Conservation (phyloP, 2,888 invertebrate genomes). For the Argyresthia goedartella region DNA sequence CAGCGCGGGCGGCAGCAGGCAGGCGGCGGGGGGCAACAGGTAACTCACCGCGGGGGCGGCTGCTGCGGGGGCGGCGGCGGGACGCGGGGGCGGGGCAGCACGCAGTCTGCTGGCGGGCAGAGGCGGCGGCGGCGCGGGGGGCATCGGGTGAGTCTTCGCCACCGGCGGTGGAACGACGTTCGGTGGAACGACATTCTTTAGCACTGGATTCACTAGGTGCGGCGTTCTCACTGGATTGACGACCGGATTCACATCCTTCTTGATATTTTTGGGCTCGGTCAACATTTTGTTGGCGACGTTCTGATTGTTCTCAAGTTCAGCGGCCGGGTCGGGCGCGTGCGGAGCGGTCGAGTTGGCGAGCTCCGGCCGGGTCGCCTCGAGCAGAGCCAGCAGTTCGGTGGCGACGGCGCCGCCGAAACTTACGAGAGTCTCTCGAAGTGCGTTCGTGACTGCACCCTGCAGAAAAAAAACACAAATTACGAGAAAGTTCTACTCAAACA, state of each 20-base stretch:
- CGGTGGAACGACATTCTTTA: too few relatives aligned
- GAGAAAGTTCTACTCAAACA: too few relatives aligned
- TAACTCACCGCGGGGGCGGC: slow-evolving; percentile 44
- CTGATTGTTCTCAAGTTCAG: slow-evolving; percentile 31
- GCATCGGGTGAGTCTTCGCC: slow-evolving; percentile 12
- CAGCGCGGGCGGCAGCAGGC: too few relatives aligned
- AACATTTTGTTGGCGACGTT: slow-evolving; percentile 25
- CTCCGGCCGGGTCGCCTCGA: slow-evolving; percentile 27
- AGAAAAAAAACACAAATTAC: slow-evolving; percentile 11
- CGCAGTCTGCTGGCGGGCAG: slow-evolving; percentile 9
- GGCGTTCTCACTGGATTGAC: slow-evolving; percentile 1
- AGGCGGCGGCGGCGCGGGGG: slow-evolving; percentile 14
- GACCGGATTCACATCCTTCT: background rate
- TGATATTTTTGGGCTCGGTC: slow-evolving; percentile 24
- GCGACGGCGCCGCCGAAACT: slow-evolving; percentile 57
- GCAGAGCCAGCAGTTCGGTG: slow-evolving; percentile 35
- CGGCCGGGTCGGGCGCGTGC: slow-evolving; percentile 12
- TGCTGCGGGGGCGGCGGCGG: slow-evolving; percentile 15
- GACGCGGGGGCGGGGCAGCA: slow-evolving; percentile 6
- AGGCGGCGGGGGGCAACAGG: slow-evolving; percentile 30
- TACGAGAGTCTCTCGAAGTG: slow-evolving; percentile 52
- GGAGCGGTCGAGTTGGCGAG: slow-evolving; percentile 8
- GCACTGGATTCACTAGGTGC: slow-evolving; percentile 11
- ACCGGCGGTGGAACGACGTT: slow-evolving; percentile 24
- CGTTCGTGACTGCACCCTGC: slow-evolving; percentile 60